These are phyloP conservation scores for Darevskia mixta DNA, from an alignment of 2,797 vertebrate species.

Conservation along the genomic window DNA sequence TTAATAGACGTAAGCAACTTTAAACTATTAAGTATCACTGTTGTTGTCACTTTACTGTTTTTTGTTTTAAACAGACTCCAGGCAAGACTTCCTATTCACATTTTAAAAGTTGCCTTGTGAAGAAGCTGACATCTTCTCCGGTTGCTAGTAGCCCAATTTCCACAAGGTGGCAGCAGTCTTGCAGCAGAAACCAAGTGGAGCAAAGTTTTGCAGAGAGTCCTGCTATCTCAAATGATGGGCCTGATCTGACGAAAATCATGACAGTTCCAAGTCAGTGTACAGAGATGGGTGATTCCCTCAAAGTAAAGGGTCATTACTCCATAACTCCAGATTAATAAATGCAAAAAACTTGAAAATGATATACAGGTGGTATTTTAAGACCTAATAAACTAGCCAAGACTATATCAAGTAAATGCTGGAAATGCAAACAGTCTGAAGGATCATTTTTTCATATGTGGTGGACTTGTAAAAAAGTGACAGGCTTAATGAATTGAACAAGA, in stretches of 20 bases:
- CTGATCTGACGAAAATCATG: slow-evolving; percentile 21
- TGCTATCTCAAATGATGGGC: rapidly evolving
- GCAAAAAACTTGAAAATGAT: neutral
- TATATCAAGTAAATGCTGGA: too few relatives aligned
- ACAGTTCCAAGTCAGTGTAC: slow-evolving; percentile 35
- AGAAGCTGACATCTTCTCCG: slow-evolving; percentile 36
- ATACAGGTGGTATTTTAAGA: too few relatives aligned
- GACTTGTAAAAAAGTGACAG: too few relatives aligned
- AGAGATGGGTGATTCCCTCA: neutral
- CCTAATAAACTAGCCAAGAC: too few relatives aligned
- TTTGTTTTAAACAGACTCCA: slow-evolving; percentile 27
- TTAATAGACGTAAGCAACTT: neutral
- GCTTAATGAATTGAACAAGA: too few relatives aligned
- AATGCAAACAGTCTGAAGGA: too few relatives aligned
- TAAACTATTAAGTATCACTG: neutral
- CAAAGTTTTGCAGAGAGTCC: neutral
- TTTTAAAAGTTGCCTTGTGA: slow-evolving; percentile 73
- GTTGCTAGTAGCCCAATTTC: slow-evolving; percentile 76
- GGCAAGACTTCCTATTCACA: slow-evolving; percentile 55
- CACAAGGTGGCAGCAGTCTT: slow-evolving; percentile 76
- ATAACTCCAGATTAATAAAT: neutral
- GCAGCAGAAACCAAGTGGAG: neutral
- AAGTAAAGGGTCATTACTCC: neutral
- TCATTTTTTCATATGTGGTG: too few relatives aligned
- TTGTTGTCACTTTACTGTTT: neutral